Evolutionary conservation across 2,888 invertebrate genomes (phyloP).

Genomic region (Drosophila borborema): DNA sequence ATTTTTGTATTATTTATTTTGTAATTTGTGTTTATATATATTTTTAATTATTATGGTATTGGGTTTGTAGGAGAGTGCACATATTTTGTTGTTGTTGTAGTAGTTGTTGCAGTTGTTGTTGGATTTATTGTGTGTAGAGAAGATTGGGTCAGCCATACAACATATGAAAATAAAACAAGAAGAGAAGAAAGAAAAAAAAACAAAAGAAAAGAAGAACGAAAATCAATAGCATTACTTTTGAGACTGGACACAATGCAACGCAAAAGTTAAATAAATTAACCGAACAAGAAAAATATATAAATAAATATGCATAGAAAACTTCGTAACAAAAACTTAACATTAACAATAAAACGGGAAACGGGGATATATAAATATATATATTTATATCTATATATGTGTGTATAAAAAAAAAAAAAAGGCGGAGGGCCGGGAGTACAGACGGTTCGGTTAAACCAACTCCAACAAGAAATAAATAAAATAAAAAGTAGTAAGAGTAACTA

Average conservation of each 20-base stretch:
- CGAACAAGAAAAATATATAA: conserved; percentile 34
- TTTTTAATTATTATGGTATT: conserved; percentile 13
- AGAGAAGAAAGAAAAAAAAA: conserved; percentile 66
- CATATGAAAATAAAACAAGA: conserved; percentile 80
- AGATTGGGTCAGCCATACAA: conserved; percentile 70
- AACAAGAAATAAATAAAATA: neutral
- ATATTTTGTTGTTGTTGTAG: conserved; percentile 36
- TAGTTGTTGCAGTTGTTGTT: conserved; percentile 21
- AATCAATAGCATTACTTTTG: conserved; percentile 79
- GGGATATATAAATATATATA: neutral
- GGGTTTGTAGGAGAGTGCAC: conserved; percentile 44
- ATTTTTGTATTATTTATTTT: conserved; percentile 28
- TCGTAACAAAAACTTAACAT: conserved; percentile 61
- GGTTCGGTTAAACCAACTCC: conserved; percentile 42
- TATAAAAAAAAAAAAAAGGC: neutral
- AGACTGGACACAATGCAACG: conserved; percentile 69
- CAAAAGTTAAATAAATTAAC: conserved; percentile 31
- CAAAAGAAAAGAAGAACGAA: conserved; percentile 79
- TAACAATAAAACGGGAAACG: conserved; percentile 45
- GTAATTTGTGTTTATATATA: conserved; percentile 25
- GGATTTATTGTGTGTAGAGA: conserved; percentile 34
- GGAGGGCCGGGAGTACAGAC: neutral
- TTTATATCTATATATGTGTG: neutral
- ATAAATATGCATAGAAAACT: conserved; percentile 30
- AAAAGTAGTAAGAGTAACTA: conserved; percentile 5